Conservation (phyloP, 2,797 vertebrate species). For the Rachycentron canadum region DNA sequence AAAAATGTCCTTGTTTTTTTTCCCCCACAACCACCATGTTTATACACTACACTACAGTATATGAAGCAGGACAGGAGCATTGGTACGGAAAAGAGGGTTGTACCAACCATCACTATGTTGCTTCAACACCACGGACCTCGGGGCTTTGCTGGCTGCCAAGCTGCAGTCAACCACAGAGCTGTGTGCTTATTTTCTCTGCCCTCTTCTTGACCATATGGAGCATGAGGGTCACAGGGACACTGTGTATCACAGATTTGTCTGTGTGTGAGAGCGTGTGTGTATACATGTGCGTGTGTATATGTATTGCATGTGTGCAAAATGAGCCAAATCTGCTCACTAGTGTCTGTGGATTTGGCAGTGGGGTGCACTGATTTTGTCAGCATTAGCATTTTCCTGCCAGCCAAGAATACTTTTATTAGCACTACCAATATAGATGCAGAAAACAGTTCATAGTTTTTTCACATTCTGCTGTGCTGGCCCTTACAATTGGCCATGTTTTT, state of each 20-base stretch:
- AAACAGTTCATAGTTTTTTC: slow-evolving; percentile 53
- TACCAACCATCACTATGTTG: slow-evolving; percentile 64
- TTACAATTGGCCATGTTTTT: slow-evolving; percentile 28
- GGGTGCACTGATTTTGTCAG: slow-evolving; percentile 75
- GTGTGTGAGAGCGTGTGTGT: slow-evolving; percentile 53
- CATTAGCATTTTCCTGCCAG: slow-evolving; percentile 77
- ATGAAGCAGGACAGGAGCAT: slow-evolving; percentile 53
- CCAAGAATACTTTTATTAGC: slow-evolving; percentile 77
- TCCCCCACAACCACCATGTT: slow-evolving; percentile 27
- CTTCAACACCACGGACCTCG: slow-evolving; percentile 68
- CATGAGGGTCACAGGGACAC: slow-evolving; percentile 80
- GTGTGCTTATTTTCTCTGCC: slow-evolving; percentile 79
- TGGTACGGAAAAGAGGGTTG: slow-evolving; percentile 63
- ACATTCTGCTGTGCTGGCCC: slow-evolving; percentile 55
- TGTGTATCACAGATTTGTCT: slow-evolving; percentile 76
- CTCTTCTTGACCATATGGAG: slow-evolving; percentile 81
- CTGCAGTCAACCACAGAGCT: slow-evolving; percentile 77
- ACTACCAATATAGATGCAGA: slow-evolving; percentile 69
- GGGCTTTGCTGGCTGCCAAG: slow-evolving; percentile 75
- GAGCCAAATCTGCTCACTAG: slow-evolving; percentile 72
- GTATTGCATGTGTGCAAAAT: slow-evolving; percentile 62
- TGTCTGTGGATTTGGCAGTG: slow-evolving; percentile 76
- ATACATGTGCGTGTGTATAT: slow-evolving; percentile 51
- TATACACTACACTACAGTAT: slow-evolving; percentile 44
- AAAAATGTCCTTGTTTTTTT: not conserved